Evolutionary conservation across 2,113 vertebrate genomes (phyloP), one percentile per base, ranked within the genome.

Genomic region (Acinonyx jubatus): DNA sequence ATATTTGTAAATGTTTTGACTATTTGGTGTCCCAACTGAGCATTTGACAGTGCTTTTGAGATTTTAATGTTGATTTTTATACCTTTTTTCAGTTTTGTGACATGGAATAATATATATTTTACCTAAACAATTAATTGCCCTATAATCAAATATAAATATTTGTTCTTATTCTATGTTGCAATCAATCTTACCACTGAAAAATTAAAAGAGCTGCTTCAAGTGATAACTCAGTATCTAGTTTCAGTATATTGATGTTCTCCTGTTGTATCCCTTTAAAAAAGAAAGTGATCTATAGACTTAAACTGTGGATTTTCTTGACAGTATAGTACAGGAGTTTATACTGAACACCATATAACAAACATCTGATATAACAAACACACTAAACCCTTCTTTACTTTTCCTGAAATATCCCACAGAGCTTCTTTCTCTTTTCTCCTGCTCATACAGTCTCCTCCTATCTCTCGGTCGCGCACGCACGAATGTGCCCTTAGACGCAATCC

Each of bases 1-100:
- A 73, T 85, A 61, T 96, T 84, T 45, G 31, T 69, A 69, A 61
- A 61, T 78, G 84, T 19, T 88, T 97, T 63, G 57, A 29, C 61
- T 87, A 33, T n/a, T 81, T n/a, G 13, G 4, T 66, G 48, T 48
- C 18, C 69, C 92, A 38, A 78, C 45, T 94, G 57, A 80, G 9
- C 18, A 69, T 7, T 80, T 94, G n/a, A 41, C 65, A 66, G 8
- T 74, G 12, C 89, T 91, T 52, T 97, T 87, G 55, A 94, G 36
- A 76, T 38, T 65, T 95, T 92, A 27, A 27, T 15, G 27, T 73
- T 97, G 91, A 66, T 69, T 57, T 11, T 90, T 48, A 63, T 48
- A 74, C 19, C 14, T 94, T 89, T 90, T 41, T 91, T 86, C 31
- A 36, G 5, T 88, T 86, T 50, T 57, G 16, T 86, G 29, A 61